These are phyloP conservation scores for Tetranychus urticae DNA, from an alignment of 1,140 invertebrate species.

Conservation along the genomic window DNA sequence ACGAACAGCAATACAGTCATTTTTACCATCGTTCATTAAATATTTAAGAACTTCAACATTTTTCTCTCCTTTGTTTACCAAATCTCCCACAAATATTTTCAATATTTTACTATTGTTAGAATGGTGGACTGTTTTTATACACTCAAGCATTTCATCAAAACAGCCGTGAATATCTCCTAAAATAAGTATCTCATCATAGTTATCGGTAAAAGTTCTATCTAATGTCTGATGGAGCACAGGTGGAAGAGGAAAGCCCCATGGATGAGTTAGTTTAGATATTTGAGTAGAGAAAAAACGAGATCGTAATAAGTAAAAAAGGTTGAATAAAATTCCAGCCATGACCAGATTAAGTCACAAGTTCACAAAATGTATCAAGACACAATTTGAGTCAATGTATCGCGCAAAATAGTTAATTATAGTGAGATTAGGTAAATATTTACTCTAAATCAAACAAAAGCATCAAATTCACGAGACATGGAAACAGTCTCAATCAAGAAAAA, in stretches of 20 bases:
- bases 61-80: constrained; percentile 21
- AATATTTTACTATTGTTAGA: constrained; percentile 10
- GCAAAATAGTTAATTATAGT: too few relatives aligned
- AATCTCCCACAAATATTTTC: constrained; percentile 21
- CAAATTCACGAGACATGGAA: too few relatives aligned
- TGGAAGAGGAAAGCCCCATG: constrained; percentile 1
- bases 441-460: too few relatives aligned
- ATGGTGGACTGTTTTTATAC: constrained; percentile 11
- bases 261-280: not conserved
- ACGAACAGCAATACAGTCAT: constrained; percentile 7
- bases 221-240: not conserved
- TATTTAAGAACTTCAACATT: constrained; percentile 16
- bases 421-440: too few relatives aligned
- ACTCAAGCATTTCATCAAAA: constrained; percentile 18
- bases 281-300: not conserved
- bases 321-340: not conserved
- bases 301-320: not conserved
- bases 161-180: constrained; percentile 24
- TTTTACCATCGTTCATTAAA: constrained; percentile 4
- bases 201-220: not conserved
- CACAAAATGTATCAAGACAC: too few relatives aligned
- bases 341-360: too few relatives aligned
- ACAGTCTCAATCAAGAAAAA: too few relatives aligned
- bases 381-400: too few relatives aligned
- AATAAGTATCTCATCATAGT: constrained; percentile 17